These are phyloP conservation scores for Congeria kusceri DNA, from an alignment of 2,888 invertebrate genomes.

Conservation along the genomic window DNA sequence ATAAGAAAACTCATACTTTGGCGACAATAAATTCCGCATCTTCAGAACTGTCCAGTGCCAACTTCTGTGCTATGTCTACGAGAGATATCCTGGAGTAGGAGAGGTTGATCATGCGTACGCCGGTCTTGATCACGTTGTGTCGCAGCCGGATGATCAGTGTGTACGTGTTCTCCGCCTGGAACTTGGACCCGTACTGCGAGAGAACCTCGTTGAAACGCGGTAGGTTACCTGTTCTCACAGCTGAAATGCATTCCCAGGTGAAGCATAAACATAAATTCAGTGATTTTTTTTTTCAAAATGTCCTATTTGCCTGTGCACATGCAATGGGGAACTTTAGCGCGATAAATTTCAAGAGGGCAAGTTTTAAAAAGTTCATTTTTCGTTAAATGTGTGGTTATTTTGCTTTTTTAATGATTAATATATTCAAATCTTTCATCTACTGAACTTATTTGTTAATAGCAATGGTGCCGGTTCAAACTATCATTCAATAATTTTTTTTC, in stretches of 20 bases:
- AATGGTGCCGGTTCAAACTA: too few species aligned
- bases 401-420: too few species aligned
- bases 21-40: slow-evolving; percentile 99
- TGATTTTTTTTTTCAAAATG: too few species aligned
- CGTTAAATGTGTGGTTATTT: too few species aligned
- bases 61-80: slow-evolving; percentile 96
- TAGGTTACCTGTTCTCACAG: slow-evolving; percentile 96
- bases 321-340: too few species aligned
- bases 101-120: slow-evolving; percentile 96
- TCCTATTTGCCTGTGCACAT: too few species aligned
- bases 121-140: slow-evolving; percentile 99
- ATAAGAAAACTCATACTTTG: slow-evolving; percentile 87
- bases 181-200: slow-evolving; percentile 95
- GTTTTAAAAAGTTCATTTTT: too few species aligned
- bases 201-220: slow-evolving; percentile 97
- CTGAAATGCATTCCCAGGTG: slow-evolving; percentile 80
- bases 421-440: too few species aligned
- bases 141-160: slow-evolving; percentile 97
- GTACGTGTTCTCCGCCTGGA: slow-evolving; percentile 97
- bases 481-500: too few species aligned
- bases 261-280: too few species aligned
- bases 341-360: too few species aligned
- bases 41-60: slow-evolving; percentile 96
- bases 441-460: too few species aligned
- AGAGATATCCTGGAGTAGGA: slow-evolving; percentile 99